Percentiles rank a stretch among this genome's conserved stretches.
These are phyloP conservation scores for Littorina saxatilis DNA, from an alignment of 1,140 invertebrate species.

Conservation along the genomic window DNA sequence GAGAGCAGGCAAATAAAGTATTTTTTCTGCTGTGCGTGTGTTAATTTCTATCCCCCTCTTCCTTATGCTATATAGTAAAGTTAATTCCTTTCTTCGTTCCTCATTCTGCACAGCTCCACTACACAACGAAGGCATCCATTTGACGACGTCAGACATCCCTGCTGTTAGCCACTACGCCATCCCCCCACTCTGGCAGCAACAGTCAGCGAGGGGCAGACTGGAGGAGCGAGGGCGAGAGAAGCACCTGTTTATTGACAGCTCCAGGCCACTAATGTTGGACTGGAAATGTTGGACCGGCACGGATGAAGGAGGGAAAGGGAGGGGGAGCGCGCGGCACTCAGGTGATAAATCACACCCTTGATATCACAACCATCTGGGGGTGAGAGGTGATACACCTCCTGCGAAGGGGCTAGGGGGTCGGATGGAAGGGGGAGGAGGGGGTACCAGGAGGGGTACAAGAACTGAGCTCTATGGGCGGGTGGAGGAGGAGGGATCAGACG, in stretches of 20 bases:
- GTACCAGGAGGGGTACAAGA: too few species aligned
- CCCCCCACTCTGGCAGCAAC: background rate
- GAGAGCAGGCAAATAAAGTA: too few species aligned
- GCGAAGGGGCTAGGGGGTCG: background rate
- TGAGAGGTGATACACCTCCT: slow-evolving; percentile 11
- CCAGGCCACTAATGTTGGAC: slow-evolving; percentile 5
- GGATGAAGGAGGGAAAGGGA: background rate
- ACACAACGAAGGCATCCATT: too few species aligned
- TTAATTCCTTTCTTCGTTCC: background rate
- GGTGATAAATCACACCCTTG: slow-evolving; percentile 36
- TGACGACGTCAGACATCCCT: too few species aligned
- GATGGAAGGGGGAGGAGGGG: background rate
- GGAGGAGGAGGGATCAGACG: too few species aligned
- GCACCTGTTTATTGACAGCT: slow-evolving; percentile 38
- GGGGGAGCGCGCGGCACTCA: background rate
- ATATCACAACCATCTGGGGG: slow-evolving; percentile 38
- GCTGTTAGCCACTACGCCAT: background rate
- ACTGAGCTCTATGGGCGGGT: too few species aligned
- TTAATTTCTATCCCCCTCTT: too few species aligned
- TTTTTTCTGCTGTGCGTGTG: too few species aligned
- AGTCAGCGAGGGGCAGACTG: background rate
- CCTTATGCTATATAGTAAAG: too few species aligned
- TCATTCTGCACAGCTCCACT: background rate
- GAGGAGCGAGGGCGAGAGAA: slow-evolving; percentile 1
- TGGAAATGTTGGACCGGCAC: background rate